A percentile compares a stretch with the other conserved stretches of the same genome.
Evolutionary conservation across 1,140 invertebrate species (phyloP).

Genomic region (Bombus cullumanus): DNA sequence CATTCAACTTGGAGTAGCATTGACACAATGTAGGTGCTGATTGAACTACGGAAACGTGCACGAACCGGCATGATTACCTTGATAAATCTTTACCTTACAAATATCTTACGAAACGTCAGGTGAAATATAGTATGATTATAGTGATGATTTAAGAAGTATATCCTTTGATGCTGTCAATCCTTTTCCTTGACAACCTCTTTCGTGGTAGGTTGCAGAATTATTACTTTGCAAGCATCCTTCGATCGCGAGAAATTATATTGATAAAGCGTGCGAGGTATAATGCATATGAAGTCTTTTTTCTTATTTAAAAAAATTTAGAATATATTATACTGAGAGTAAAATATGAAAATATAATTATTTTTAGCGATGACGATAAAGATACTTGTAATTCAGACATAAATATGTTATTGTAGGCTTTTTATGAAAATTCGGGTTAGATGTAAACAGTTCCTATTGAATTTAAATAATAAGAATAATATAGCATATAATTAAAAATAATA

Average conservation of each 20-base stretch:
- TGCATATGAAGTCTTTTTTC: neutral
- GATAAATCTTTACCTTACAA: conserved; percentile 9
- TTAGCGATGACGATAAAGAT: neutral
- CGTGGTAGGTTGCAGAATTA: too few relatives aligned
- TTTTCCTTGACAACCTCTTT: neutral
- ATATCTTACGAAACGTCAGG: neutral
- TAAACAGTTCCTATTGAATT: too few relatives aligned
- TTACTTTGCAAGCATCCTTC: too few relatives aligned
- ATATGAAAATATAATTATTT: neutral
- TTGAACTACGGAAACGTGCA: conserved; percentile 43
- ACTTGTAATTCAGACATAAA: neutral
- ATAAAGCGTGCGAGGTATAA: neutral
- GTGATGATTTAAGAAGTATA: neutral
- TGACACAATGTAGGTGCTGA: conserved; percentile 64
- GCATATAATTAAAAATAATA: too few relatives aligned
- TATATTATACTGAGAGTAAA: too few relatives aligned
- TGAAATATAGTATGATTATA: neutral
- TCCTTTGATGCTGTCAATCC: neutral
- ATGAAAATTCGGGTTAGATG: too few relatives aligned
- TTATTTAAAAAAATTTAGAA: neutral
- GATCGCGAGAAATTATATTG: neutral
- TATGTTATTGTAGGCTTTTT: too few relatives aligned
- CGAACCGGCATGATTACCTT: conserved; percentile 30
- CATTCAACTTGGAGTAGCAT: conserved; percentile 58
- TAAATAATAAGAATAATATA: too few relatives aligned